Percentiles rank a stretch among this genome's conserved stretches.
phyloP scores from a whole-genome alignment of 1,140 invertebrate genomes.

The Hermetia illucens region DNA sequence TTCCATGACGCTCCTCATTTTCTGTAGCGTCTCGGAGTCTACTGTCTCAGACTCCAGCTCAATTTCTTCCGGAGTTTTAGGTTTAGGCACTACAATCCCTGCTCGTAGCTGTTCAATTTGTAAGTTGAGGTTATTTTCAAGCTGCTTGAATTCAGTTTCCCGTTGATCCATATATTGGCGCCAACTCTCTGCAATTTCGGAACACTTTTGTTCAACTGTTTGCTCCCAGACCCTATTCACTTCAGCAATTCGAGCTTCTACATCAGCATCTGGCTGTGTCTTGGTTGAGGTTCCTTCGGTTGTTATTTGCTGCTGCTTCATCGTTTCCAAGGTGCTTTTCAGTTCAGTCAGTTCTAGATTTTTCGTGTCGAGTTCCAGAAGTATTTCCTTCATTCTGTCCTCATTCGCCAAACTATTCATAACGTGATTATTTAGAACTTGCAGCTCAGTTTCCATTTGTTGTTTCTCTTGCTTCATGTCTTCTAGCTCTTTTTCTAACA shows the following conservation, averaged over 20 bases:
- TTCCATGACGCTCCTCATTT: constrained; percentile 41
- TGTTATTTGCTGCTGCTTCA: constrained; percentile 24
- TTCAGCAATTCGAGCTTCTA: constrained; percentile 8
- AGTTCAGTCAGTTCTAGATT: constrained; percentile 26
- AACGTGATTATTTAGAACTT: constrained; percentile 28
- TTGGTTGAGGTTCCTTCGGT: constrained; percentile 24
- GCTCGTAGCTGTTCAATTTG: constrained; percentile 31
- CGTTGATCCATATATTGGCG: constrained; percentile 43
- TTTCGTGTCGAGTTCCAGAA: constrained; percentile 23
- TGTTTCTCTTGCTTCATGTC: constrained; percentile 16
- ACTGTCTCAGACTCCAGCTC: neutral
- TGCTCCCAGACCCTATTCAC: constrained; percentile 31
- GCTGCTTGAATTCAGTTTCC: constrained; percentile 39
- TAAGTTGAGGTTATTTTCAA: constrained; percentile 33
- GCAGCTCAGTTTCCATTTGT: constrained; percentile 27
- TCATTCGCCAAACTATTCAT: constrained; percentile 21
- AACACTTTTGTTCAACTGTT: constrained; percentile 43
- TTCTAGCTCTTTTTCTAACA: constrained; percentile 11
- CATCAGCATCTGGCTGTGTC: constrained; percentile 8
- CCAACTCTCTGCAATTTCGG: constrained; percentile 48
- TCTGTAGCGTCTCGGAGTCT: constrained; percentile 6
- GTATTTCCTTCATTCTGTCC: constrained; percentile 21
- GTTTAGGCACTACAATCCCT: neutral
- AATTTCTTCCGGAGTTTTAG: neutral
- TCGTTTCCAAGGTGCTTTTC: constrained; percentile 13